Percentiles rank a stretch among this genome's conserved stretches.
phyloP scores from a whole-genome alignment of 2,797 vertebrate genomes.

The Alfaro cultratus region DNA sequence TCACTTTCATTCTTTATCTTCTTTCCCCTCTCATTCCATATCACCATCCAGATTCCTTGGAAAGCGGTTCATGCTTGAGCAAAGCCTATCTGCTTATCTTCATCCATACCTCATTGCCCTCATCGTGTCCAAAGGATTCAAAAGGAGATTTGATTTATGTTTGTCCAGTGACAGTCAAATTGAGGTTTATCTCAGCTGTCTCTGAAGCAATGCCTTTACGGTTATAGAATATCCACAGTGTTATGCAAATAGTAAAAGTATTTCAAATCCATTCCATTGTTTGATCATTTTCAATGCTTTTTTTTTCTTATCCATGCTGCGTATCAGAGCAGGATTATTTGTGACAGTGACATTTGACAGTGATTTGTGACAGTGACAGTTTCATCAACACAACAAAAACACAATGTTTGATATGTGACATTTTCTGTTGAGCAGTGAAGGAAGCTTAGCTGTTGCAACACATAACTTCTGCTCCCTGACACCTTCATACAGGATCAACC shows the following conservation, averaged over 20 bases:
- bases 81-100: conserved; percentile 55
- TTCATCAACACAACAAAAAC: background rate
- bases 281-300: background rate
- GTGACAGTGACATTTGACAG: no score
- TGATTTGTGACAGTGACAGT: background rate
- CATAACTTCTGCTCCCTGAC: background rate
- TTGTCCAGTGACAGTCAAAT: conserved; percentile 11
- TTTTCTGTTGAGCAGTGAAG: background rate
- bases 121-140: conserved; percentile 33
- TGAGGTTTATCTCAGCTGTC: conserved; percentile 20
- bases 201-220: conserved; percentile 15
- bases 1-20: conserved; percentile 51
- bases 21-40: conserved; percentile 36
- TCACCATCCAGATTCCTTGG: conserved; percentile 48
- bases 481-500: background rate
- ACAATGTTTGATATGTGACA: background rate
- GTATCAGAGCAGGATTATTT: background rate
- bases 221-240: background rate
- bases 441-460: background rate
- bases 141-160: conserved; percentile 11
- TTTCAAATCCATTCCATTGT: background rate
- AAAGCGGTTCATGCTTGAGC: conserved; percentile 64
- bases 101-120: conserved; percentile 41
- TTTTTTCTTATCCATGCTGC: background rate
- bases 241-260: background rate